phyloP scores from a whole-genome alignment of 2,113 vertebrate species.

The Mungos mungo region DNA sequence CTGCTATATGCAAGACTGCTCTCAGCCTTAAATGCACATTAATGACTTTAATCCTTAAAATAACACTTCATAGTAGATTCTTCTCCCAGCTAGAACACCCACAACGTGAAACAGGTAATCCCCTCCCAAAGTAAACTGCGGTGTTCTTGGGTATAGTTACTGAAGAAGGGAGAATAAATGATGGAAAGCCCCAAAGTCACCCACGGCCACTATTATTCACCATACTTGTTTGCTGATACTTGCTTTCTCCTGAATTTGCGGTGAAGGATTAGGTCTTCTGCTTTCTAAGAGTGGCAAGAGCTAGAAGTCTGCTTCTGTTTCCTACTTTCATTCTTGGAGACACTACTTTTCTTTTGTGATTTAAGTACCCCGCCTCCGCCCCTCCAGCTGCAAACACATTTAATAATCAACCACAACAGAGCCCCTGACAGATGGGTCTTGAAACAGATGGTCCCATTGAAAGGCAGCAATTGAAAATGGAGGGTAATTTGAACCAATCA shows the following conservation, averaged over 20 bases:
- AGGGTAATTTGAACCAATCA: conserved; percentile 65
- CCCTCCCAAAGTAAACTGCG: neutral
- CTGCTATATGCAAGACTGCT: neutral
- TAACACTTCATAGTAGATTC: neutral
- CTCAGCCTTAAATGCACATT: neutral
- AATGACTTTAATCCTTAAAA: neutral
- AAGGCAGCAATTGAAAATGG: conserved; percentile 43
- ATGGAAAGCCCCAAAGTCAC: neutral
- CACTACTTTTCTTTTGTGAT: conserved; percentile 52
- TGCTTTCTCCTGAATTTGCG: neutral
- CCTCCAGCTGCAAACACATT: conserved; percentile 62
- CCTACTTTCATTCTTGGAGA: conserved; percentile 32
- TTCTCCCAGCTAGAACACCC: neutral
- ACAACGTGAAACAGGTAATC: neutral
- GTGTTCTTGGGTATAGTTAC: neutral
- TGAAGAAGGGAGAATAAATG: neutral
- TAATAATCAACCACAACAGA: conserved; percentile 52
- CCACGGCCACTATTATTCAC: rapidly evolving
- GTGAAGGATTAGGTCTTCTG: neutral
- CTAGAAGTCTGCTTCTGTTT: conserved; percentile 13
- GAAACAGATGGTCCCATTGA: conserved; percentile 54
- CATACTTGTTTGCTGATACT: neutral
- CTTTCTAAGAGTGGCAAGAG: neutral
- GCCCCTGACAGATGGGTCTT: conserved; percentile 52
- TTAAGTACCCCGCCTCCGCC: neutral